phyloP scores from a whole-genome alignment of 2,888 invertebrate species.

The Drosophila stalkeri region DNA sequence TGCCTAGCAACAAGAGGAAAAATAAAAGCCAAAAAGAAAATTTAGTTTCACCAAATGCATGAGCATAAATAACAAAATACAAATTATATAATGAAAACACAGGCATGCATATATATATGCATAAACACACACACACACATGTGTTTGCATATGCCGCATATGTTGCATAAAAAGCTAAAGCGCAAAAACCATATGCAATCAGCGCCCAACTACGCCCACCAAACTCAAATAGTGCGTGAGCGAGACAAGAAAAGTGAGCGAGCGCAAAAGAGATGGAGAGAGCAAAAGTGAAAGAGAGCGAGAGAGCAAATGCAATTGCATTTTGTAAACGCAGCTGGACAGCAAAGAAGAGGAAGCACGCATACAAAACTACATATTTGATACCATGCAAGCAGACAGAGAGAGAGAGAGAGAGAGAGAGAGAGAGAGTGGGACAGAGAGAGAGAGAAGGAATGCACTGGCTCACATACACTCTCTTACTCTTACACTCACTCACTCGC shows the following conservation, averaged over 20 bases:
- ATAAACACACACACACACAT: neutral
- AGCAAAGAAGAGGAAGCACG: conserved; percentile 25
- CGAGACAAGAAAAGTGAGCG: conserved; percentile 1
- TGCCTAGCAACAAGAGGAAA: conserved; percentile 59
- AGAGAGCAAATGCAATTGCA: conserved; percentile 49
- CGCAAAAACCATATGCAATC: conserved; percentile 71
- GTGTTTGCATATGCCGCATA: conserved; percentile 60
- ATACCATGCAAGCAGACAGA: neutral
- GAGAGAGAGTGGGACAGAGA: conserved; percentile 25
- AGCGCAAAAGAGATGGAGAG: conserved; percentile 16
- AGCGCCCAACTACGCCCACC: conserved; percentile 58
- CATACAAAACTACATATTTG: conserved; percentile 26
- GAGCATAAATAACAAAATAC: conserved; percentile 66
- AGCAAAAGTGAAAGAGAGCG: conserved; percentile 1
- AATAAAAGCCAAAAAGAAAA: conserved; percentile 34
- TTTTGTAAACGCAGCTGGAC: conserved; percentile 22
- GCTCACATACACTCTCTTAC: neutral
- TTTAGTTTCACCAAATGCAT: conserved; percentile 52
- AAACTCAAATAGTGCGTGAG: conserved; percentile 21
- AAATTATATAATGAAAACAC: conserved; percentile 71
- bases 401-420: conserved; percentile 23
- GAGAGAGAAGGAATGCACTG: conserved; percentile 30
- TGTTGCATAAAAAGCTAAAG: conserved; percentile 73
- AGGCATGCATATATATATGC: neutral
- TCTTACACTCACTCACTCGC: conserved; percentile 1